Conservation (phyloP, 2,888 invertebrate species). For the Cerastis leucographa region DNA sequence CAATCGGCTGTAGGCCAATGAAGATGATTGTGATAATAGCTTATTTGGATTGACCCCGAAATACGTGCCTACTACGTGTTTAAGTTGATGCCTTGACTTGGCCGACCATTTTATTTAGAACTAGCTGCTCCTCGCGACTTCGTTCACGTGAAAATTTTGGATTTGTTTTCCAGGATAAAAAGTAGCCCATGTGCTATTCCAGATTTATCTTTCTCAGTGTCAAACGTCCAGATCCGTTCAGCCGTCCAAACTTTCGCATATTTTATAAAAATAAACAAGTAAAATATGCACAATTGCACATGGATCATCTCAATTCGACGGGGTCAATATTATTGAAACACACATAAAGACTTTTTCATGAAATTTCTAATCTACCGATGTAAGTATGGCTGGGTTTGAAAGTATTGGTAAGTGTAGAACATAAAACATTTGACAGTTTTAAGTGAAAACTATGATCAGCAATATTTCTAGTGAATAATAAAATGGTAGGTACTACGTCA, state of each 20-base stretch:
- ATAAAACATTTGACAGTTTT: conserved; percentile 3
- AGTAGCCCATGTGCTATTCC: background rate
- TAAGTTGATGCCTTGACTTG: background rate
- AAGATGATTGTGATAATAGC: conserved; percentile 9
- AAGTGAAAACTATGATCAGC: conserved; percentile 25
- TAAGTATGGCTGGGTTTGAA: background rate
- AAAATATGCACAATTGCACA: background rate
- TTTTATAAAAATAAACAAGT: background rate
- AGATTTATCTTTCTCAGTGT: background rate
- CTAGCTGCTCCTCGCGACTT: background rate
- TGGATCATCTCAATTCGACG: background rate
- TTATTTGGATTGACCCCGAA: conserved; percentile 31
- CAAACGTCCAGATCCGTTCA: background rate
- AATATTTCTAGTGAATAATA: conserved; percentile 38
- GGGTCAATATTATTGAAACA: background rate
- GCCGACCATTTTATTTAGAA: background rate
- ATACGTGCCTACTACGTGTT: conserved; percentile 6
- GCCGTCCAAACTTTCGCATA: background rate
- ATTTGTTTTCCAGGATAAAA: background rate
- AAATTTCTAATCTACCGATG: background rate
- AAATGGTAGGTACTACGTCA: conserved; percentile 17
- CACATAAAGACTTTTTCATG: background rate
- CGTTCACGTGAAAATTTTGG: background rate
- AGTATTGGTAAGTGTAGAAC: background rate
- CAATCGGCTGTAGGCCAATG: background rate